Percentiles rank a stretch among this genome's conserved stretches.
Evolutionary conservation across 2,797 vertebrate species (phyloP).

Genomic region (Choloepus didactylus): DNA sequence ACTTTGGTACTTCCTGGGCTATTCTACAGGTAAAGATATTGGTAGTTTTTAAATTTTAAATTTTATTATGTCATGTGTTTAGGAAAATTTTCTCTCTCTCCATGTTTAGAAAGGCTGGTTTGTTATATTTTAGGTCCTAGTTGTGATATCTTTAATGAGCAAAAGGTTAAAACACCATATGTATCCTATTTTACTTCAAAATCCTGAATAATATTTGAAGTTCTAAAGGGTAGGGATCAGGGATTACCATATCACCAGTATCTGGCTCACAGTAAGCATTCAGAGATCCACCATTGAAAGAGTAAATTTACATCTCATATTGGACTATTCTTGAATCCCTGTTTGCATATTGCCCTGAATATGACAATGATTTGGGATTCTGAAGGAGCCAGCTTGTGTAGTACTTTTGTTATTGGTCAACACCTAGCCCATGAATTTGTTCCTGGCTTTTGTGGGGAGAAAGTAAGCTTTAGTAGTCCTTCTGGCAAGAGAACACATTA

Average conservation of each 20-base stretch:
- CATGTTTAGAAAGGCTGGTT: background rate
- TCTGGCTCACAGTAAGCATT: background rate
- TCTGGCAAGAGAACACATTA: background rate
- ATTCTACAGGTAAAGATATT: background rate
- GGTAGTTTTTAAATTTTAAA: background rate
- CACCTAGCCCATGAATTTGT: background rate
- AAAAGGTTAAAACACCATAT: background rate
- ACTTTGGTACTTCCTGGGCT: background rate
- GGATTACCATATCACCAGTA: background rate
- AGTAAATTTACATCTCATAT: background rate
- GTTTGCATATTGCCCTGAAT: background rate
- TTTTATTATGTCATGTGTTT: conserved; percentile 20
- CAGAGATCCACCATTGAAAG: background rate
- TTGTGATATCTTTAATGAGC: background rate
- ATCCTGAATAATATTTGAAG: background rate
- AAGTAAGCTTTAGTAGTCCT: background rate
- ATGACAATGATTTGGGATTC: background rate
- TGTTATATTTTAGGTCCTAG: background rate
- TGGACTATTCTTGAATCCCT: background rate
- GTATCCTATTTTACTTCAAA: background rate
- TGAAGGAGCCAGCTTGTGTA: background rate
- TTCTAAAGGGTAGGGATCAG: background rate
- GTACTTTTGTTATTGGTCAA: background rate
- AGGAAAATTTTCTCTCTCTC: background rate
- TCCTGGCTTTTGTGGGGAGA: background rate